phyloP scores from a whole-genome alignment of 2,113 vertebrate genomes.

The Oophaga pumilio region DNA sequence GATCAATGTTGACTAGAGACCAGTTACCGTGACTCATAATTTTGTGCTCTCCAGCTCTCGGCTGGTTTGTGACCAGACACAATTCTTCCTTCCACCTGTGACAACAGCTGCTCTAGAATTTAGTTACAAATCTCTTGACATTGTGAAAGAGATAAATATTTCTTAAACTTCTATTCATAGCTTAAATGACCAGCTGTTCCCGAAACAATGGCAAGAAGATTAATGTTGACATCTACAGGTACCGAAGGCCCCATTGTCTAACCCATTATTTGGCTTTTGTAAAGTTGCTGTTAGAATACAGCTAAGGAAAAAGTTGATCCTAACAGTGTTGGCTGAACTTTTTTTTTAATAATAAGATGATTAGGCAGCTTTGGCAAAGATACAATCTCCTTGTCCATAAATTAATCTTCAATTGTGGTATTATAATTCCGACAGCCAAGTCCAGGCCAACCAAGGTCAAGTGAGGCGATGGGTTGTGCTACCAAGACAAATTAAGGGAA shows the following conservation, averaged over 20 bases:
- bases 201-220: slow-evolving; percentile 6
- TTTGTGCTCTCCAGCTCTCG: background rate
- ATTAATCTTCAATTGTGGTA: too few species aligned
- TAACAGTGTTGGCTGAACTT: background rate
- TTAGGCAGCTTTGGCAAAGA: background rate
- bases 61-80: background rate
- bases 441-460: too few species aligned
- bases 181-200: slow-evolving; percentile 18
- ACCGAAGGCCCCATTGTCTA: background rate
- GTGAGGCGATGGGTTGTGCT: too few species aligned
- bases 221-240: background rate
- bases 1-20: background rate
- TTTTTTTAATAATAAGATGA: background rate
- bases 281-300: background rate
- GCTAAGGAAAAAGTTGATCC: background rate
- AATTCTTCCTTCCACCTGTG: slow-evolving; percentile 20
- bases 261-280: background rate
- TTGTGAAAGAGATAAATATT: background rate
- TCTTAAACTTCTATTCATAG: slow-evolving; percentile 25
- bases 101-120: slow-evolving; percentile 4
- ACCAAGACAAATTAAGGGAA: too few species aligned
- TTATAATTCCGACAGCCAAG: too few species aligned
- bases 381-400: background rate
- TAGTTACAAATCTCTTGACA: slow-evolving; percentile 32
- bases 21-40: background rate